Percentiles rank a stretch among this genome's conserved stretches.
Conservation (phyloP, 2,888 invertebrate species). For the Caenorhabditis sp. region DNA sequence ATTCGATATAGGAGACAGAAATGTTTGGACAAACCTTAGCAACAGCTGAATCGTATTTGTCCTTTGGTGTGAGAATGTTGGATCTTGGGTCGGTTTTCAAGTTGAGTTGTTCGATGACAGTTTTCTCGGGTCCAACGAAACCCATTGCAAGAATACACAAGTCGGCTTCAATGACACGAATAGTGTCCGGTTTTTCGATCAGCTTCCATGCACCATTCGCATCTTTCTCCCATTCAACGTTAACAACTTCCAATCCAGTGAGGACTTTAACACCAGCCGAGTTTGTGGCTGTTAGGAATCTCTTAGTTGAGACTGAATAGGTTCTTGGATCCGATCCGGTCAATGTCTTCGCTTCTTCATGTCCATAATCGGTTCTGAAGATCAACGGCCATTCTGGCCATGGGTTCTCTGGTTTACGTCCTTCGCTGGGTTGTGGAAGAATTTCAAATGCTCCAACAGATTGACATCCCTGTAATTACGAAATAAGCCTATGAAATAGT, state of each 20-base stretch:
- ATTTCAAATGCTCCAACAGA: conserved; percentile 96
- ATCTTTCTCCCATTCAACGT: conserved; percentile 75
- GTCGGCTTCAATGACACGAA: conserved; percentile 82
- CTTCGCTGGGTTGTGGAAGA: conserved; percentile 86
- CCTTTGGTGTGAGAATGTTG: conserved; percentile 84
- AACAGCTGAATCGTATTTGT: conserved; percentile 82
- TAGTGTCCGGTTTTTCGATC: conserved; percentile 83
- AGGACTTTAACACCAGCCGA: conserved; percentile 72
- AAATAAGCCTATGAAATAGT: too few species aligned
- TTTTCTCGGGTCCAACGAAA: conserved; percentile 76
- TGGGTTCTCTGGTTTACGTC: conserved; percentile 87
- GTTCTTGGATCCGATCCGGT: conserved; percentile 90
- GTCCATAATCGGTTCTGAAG: conserved; percentile 96
- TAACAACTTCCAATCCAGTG: conserved; percentile 86
- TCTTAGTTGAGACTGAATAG: conserved; percentile 89
- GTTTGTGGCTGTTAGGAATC: conserved; percentile 60
- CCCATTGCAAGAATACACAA: conserved; percentile 95
- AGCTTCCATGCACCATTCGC: conserved; percentile 87
- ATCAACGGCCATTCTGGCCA: conserved; percentile 99
- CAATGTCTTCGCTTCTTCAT: conserved; percentile 84
- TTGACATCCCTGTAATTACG: conserved; percentile 81
- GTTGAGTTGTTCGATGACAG: conserved; percentile 82
- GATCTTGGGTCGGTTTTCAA: conserved; percentile 88
- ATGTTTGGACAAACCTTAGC: conserved; percentile 77
- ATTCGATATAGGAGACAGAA: too few species aligned